Evolutionary conservation across 1,140 invertebrate species (phyloP).

Genomic region (Mycetomoellerius zeteki): DNA sequence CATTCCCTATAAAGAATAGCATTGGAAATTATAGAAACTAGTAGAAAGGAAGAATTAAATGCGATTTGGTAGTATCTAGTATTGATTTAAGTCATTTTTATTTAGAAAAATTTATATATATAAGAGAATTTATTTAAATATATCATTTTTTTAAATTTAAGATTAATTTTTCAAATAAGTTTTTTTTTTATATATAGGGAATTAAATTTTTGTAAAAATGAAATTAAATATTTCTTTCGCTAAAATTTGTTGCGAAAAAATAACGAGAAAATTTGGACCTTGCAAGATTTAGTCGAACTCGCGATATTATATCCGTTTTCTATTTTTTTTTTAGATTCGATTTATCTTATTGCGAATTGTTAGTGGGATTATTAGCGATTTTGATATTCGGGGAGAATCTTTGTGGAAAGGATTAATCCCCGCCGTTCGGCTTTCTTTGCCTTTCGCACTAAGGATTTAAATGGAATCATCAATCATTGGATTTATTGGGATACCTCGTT

Average conservation of each 20-base stretch:
- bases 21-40: not conserved
- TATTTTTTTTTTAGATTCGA: not conserved
- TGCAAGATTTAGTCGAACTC: not conserved
- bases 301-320: not conserved
- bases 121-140: not conserved
- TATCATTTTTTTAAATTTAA: constrained; percentile 22
- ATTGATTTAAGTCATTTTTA: not conserved
- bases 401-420: constrained; percentile 37
- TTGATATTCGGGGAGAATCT: not conserved
- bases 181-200: too few relatives aligned
- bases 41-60: not conserved
- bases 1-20: not conserved
- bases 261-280: not conserved
- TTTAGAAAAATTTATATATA: not conserved
- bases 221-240: not conserved
- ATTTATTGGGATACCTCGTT: constrained; percentile 73
- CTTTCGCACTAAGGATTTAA: constrained; percentile 55
- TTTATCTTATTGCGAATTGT: constrained; percentile 12
- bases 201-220: not conserved
- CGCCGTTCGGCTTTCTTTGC: constrained; percentile 23
- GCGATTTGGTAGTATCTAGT: too few relatives aligned
- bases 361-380: constrained; percentile 49
- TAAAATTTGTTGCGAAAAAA: not conserved
- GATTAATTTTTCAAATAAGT: not conserved
- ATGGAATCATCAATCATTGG: constrained; percentile 66